Evolutionary conservation across 2,113 vertebrate species (phyloP).

Genomic region (Forbesichthys papilliferus): DNA sequence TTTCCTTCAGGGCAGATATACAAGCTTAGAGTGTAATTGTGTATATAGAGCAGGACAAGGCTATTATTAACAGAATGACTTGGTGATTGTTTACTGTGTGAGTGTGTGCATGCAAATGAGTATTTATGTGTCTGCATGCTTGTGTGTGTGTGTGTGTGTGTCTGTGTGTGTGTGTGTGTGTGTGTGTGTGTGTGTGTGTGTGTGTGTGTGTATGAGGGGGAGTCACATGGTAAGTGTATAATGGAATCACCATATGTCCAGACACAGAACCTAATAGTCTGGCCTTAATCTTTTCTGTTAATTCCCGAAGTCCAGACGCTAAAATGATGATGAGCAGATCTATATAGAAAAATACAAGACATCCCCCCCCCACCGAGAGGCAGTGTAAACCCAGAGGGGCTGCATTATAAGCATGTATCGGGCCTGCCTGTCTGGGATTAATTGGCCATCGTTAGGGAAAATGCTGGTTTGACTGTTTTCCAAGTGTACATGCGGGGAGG

Average conservation of each 20-base stretch:
- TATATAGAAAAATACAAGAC: constrained; percentile 4
- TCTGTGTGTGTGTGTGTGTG: no score
- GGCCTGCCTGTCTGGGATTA: constrained; percentile 62
- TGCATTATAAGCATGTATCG: constrained; percentile 53
- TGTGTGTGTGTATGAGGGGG: no score
- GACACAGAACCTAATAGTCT: neutral
- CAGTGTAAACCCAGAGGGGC: constrained; percentile 38
- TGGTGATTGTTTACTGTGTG: constrained; percentile 16
- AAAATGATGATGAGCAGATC: neutral
- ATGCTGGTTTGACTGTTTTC: constrained; percentile 50
- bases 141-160: neutral
- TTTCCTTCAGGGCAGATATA: constrained; percentile 33
- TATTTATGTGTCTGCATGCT: constrained; percentile 5
- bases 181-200: neutral
- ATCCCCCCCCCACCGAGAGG: neutral
- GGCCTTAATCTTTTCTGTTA: neutral
- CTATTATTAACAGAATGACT: constrained; percentile 36
- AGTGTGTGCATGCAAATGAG: constrained; percentile 15
- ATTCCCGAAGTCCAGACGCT: neutral
- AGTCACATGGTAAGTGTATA: no score
- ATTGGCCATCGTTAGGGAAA: constrained; percentile 50
- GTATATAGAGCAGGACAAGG: constrained; percentile 36
- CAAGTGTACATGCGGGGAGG: constrained; percentile 31
- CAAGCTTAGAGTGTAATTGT: constrained; percentile 33
- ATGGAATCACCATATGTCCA: neutral